phyloP scores from a whole-genome alignment of 2,797 vertebrate species.

The Craterocephalus amniculus region DNA sequence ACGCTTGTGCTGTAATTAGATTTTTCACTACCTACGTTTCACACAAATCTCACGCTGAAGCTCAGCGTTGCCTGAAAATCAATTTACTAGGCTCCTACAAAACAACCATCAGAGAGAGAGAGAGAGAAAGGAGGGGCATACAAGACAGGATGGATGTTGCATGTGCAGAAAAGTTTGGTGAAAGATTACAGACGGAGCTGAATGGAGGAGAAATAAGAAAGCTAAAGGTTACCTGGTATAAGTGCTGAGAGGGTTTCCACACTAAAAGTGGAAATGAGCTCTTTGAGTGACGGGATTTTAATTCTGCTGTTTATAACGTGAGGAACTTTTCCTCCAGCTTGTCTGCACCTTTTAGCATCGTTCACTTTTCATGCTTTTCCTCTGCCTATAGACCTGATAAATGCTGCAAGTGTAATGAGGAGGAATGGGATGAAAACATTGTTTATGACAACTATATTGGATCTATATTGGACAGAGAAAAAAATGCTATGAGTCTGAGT shows the following conservation, averaged over 20 bases:
- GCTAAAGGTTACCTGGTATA: slow-evolving; percentile 40
- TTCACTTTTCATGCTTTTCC: slow-evolving; percentile 31
- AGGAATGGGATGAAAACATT: slow-evolving; percentile 8
- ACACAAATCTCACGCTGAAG: slow-evolving; percentile 22
- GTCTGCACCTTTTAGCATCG: background rate
- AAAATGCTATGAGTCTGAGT: background rate
- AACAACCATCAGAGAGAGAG: background rate
- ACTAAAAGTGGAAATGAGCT: slow-evolving; percentile 26
- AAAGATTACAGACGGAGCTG: slow-evolving; percentile 35
- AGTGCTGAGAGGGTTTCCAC: slow-evolving; percentile 17
- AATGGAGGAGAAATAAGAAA: slow-evolving; percentile 32
- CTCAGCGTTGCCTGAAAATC: slow-evolving; percentile 29
- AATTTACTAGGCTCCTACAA: background rate
- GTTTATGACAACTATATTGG: slow-evolving; percentile 3
- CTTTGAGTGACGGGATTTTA: slow-evolving; percentile 38
- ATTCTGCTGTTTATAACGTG: slow-evolving; percentile 15
- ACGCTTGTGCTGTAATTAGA: slow-evolving; percentile 38
- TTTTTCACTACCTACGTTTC: slow-evolving; percentile 27
- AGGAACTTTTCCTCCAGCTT: slow-evolving; percentile 9
- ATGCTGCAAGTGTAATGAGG: slow-evolving; percentile 36
- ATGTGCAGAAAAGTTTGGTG: slow-evolving; percentile 3
- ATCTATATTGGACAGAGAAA: background rate
- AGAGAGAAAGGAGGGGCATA: background rate
- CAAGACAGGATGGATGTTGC: slow-evolving; percentile 11
- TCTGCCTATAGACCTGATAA: slow-evolving; percentile 36